Base-by-base conservation (phyloP, 2,888 invertebrate species). In the Chydorus sphaericus region DNA sequence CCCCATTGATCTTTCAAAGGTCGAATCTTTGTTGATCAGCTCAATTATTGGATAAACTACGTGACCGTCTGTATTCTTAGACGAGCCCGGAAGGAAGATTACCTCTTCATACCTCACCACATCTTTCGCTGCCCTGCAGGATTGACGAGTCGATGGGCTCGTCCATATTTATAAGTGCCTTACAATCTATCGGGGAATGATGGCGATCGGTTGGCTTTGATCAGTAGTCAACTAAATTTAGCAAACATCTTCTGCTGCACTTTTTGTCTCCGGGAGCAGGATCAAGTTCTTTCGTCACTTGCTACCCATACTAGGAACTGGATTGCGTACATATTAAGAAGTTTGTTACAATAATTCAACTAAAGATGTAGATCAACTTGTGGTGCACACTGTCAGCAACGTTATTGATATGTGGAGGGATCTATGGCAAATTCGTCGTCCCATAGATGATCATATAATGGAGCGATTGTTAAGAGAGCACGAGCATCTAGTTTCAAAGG, bases 101-200 rank as follows among this genome's bases (percentile, higher is more conserved):
- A 87, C 68, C 72, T 85, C 65, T 88, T 85, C 67, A 65, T 88
- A 29, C 67, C 87, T 28, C 82, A 81, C 68, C 86, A 88, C 62
- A 73, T 86, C 44, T 68, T 88, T 58, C 71, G 87, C 58, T 85
- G 85, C 68, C 86, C 87, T 3, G 78, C 81, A 50, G 85, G 85
- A 1, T 75, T 83, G 1, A 77, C 80, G 1, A n/a, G n/a, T n/a
- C 71, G 74, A 55, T 88, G 86, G 86, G 83, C 82, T 0, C 71
- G 77, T 0, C 66, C 73, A 48, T 81, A 79, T 61, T 67, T 88
- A 57, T 87, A 87, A 69, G 69, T 77, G 3, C 80, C 83, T 0
- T 65, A 66, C n/a, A 37, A 36, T 18, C 26, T 23, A 26, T 44
- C 26, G 44, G 28, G 18, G 44, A 44, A 14, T 16, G 87, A 87